These are phyloP conservation scores for Parauchenoglanis punctatus DNA, from an alignment of 2,797 vertebrate species.

Conservation along the genomic window DNA sequence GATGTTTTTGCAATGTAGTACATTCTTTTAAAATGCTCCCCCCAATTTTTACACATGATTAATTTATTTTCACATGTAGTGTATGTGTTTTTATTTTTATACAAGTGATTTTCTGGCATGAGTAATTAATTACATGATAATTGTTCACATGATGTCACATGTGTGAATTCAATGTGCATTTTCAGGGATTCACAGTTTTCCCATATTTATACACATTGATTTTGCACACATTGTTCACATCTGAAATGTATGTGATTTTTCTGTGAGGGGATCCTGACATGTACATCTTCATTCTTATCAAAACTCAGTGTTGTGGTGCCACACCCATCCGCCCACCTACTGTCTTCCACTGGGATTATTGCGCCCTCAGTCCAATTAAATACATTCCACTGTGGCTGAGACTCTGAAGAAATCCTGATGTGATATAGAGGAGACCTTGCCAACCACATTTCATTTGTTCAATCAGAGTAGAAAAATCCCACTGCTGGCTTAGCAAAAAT, in stretches of 20 bases:
- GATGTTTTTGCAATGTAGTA: neutral
- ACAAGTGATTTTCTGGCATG: neutral
- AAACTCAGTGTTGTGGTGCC: neutral
- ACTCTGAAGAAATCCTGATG: constrained; percentile 54
- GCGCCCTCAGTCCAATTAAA: constrained; percentile 6
- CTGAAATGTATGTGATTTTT: neutral
- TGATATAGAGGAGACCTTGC: neutral
- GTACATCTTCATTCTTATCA: neutral
- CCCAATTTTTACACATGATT: neutral
- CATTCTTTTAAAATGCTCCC: neutral
- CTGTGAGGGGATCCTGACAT: neutral
- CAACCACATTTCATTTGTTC: constrained; percentile 33
- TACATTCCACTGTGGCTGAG: constrained; percentile 75
- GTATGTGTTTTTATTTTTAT: neutral
- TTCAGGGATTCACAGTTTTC: neutral
- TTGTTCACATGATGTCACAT: neutral
- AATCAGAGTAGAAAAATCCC: constrained; percentile 24
- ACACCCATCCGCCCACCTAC: neutral
- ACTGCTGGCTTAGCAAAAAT: constrained; percentile 78
- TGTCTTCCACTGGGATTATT: neutral
- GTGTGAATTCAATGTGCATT: neutral
- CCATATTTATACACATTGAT: neutral
- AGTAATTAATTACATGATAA: neutral
- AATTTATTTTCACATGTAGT: neutral
- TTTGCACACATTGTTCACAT: neutral